phyloP scores from a whole-genome alignment of 2,113 vertebrate genomes.

The Otis tarda region DNA sequence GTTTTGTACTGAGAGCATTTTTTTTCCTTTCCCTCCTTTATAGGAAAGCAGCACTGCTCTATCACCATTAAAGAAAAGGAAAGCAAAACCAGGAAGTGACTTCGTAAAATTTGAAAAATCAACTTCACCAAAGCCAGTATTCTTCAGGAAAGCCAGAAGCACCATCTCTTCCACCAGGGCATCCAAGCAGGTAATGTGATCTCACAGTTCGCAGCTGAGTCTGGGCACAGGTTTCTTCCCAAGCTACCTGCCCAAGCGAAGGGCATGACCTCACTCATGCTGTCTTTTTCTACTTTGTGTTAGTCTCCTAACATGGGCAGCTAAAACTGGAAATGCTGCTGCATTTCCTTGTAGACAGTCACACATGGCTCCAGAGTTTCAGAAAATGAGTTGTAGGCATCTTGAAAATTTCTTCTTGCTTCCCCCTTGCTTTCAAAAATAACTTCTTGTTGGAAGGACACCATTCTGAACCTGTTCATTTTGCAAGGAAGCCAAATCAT shows the following conservation, averaged over 20 bases:
- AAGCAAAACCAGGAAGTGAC: slow-evolving; percentile 49
- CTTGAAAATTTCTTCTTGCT: neutral
- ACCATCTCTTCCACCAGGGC: neutral
- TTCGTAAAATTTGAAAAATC: slow-evolving; percentile 81
- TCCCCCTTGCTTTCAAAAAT: neutral
- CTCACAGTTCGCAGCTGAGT: neutral
- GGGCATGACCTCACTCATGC: rapidly evolving
- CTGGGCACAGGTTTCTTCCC: neutral
- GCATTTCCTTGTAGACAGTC: neutral
- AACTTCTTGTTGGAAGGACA: neutral
- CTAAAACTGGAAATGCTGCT: neutral
- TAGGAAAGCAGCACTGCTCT: slow-evolving; percentile 39
- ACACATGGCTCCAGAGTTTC: neutral
- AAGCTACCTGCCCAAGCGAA: neutral
- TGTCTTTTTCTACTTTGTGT: neutral
- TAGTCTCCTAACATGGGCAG: neutral
- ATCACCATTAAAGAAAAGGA: slow-evolving; percentile 51
- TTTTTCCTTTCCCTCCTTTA: neutral
- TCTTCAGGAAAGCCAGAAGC: slow-evolving; percentile 79
- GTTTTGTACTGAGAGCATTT: neutral
- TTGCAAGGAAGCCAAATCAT: neutral
- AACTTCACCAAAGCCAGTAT: slow-evolving; percentile 76
- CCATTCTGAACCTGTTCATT: neutral
- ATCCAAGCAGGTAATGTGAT: slow-evolving; percentile 43
- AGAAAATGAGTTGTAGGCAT: neutral